phyloP scores from a whole-genome alignment of 2,888 invertebrate species.

The Philopedon plagiatum region DNA sequence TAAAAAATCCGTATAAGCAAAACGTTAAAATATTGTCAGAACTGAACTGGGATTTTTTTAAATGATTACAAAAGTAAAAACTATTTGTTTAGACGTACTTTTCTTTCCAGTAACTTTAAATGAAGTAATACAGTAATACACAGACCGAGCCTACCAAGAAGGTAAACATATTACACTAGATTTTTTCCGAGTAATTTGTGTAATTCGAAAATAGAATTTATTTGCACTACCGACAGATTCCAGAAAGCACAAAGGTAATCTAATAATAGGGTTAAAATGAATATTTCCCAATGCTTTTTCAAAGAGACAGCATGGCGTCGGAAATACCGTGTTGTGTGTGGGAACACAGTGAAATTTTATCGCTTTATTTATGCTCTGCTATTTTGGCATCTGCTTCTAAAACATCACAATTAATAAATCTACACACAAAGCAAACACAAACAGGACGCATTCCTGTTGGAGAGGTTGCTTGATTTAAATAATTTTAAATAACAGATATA shows the following conservation, averaged over 20 bases:
- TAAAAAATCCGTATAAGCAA: too few relatives aligned
- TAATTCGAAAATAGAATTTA: conserved; percentile 21
- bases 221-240: conserved; percentile 19
- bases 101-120: conserved; percentile 24
- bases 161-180: conserved; percentile 33
- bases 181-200: conserved; percentile 24
- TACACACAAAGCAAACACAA: conserved; percentile 24
- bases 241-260: conserved; percentile 14
- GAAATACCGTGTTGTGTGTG: conserved; percentile 26
- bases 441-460: conserved; percentile 21
- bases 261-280: conserved; percentile 24
- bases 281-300: conserved; percentile 16
- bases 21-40: too few relatives aligned
- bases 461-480: conserved; percentile 15
- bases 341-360: conserved; percentile 33
- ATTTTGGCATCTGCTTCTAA: conserved; percentile 37
- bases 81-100: conserved; percentile 11
- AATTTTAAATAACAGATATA: too few relatives aligned
- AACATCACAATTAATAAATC: conserved; percentile 39
- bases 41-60: not conserved
- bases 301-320: conserved; percentile 42
- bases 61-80: not conserved
- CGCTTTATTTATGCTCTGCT: conserved; percentile 39
- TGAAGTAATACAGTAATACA: conserved; percentile 25
- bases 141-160: conserved; percentile 28